Conservation (phyloP, 2,797 vertebrate species). For the Peromyscus aztecus region DNA sequence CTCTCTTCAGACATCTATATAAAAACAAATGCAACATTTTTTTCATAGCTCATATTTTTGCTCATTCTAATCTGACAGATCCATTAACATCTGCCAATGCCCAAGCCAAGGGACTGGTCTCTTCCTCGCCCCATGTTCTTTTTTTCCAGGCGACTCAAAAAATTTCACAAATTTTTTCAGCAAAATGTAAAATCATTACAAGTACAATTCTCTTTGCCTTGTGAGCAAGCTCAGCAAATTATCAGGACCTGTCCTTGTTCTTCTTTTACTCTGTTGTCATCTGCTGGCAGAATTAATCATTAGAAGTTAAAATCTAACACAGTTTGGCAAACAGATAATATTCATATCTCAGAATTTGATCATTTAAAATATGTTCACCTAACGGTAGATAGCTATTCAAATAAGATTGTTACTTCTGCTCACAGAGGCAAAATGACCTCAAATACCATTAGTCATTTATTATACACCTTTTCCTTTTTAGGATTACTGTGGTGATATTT, state of each 20-base stretch:
- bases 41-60: not conserved
- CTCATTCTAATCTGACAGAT: not conserved
- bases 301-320: not conserved
- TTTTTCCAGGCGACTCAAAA: not conserved
- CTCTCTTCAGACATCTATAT: not conserved
- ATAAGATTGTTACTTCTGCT: not conserved
- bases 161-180: not conserved
- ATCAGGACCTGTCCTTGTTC: not conserved
- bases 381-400: not conserved
- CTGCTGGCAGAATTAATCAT: not conserved
- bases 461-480: not conserved
- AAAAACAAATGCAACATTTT: not conserved
- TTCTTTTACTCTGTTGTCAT: not conserved
- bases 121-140: not conserved
- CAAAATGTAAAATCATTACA: not conserved
- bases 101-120: not conserved
- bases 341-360: not conserved
- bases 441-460: not conserved
- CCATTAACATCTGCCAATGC: not conserved
- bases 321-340: not conserved
- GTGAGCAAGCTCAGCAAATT: not conserved
- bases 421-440: not conserved
- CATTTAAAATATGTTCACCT: not conserved
- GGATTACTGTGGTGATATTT: no score
- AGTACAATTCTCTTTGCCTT: not conserved